Conservation (phyloP, 2,113 vertebrate genomes). For the Xenus cinereus region DNA sequence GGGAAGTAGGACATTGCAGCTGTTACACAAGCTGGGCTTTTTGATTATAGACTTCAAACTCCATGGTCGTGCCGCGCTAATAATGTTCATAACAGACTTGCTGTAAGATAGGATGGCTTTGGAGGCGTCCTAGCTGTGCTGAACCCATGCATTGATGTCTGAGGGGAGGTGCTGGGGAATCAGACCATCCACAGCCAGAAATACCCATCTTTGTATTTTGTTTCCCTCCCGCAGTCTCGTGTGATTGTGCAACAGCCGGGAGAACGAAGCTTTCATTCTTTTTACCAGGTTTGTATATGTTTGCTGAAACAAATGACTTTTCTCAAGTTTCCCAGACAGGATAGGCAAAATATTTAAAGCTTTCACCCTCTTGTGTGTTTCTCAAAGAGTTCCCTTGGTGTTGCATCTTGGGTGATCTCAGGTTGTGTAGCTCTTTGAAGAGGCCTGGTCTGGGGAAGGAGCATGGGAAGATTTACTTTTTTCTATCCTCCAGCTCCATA, state of each 20-base stretch:
- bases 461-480: not conserved
- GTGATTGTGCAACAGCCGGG: constrained; percentile 95
- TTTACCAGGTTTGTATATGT: constrained; percentile 86
- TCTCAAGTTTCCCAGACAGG: not conserved
- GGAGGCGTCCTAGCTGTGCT: not conserved
- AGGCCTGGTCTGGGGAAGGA: not conserved
- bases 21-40: not conserved
- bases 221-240: constrained; percentile 79
- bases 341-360: not conserved
- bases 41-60: not conserved
- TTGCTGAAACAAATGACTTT: not conserved
- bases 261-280: constrained; percentile 96
- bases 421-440: not conserved
- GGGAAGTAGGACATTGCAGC: not conserved
- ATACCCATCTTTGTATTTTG: not conserved
- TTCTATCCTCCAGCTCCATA: not conserved
- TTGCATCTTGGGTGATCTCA: not conserved
- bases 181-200: not conserved
- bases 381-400: not conserved
- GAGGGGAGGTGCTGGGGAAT: not conserved
- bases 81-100: fast-evolving
- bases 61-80: fast-evolving
- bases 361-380: not conserved
- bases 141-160: not conserved
- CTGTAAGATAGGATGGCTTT: not conserved